phyloP scores from a whole-genome alignment of 1,140 invertebrate species.

The Muscidifurax raptorellus region DNA sequence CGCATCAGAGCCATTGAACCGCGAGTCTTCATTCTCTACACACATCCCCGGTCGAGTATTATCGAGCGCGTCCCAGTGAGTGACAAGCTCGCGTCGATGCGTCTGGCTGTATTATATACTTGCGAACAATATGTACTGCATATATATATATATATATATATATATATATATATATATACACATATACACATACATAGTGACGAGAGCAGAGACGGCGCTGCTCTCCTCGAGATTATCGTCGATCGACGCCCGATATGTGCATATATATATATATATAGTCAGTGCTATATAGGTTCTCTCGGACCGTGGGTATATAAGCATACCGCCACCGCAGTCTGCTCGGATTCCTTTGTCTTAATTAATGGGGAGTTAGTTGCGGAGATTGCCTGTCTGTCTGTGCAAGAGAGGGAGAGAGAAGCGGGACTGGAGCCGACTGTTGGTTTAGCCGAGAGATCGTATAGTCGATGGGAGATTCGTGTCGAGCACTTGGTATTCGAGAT shows the following conservation, averaged over 20 bases:
- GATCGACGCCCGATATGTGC: neutral
- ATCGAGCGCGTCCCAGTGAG: too few relatives aligned
- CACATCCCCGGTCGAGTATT: neutral
- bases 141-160: too few relatives aligned
- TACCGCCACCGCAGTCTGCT: neutral
- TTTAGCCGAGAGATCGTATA: neutral
- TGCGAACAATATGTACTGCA: too few relatives aligned
- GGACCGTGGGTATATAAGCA: neutral
- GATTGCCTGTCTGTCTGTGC: neutral
- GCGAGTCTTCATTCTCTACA: conserved; percentile 17
- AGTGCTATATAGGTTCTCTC: too few relatives aligned
- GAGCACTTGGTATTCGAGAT: too few relatives aligned
- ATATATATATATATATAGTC: neutral
- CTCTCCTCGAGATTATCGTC: conserved; percentile 5
- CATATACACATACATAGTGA: neutral
- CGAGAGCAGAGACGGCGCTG: neutral
- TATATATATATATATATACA: neutral
- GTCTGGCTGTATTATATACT: too few relatives aligned
- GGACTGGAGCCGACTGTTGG: neutral
- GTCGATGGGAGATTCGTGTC: neutral
- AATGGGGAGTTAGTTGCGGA: conserved; percentile 1
- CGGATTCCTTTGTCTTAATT: conserved; percentile 27
- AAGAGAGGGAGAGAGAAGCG: neutral
- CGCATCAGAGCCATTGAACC: neutral
- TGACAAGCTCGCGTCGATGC: too few relatives aligned